A percentile compares a stretch with the other conserved stretches of the same genome.
These are phyloP conservation scores for Hestina assimilis DNA, from an alignment of 1,140 invertebrate genomes.

Conservation along the genomic window DNA sequence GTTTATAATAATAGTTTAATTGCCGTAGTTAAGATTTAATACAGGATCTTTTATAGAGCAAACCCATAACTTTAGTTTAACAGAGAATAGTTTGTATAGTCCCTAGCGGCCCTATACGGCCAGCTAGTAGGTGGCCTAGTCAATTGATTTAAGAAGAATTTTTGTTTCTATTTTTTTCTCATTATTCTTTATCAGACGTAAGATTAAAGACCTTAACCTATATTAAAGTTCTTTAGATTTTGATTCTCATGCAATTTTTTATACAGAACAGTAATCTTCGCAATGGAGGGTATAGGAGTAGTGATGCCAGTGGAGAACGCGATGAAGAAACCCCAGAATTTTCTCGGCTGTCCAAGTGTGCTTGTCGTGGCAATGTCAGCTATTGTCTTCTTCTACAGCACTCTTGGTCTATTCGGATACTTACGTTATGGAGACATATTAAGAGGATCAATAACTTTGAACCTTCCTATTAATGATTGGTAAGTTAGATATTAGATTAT, in stretches of 20 bases:
- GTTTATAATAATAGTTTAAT: too few species aligned
- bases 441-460: conserved; percentile 85
- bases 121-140: too few species aligned
- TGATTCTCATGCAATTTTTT: not conserved
- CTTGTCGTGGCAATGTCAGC: conserved; percentile 89
- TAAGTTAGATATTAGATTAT: conserved; percentile 58
- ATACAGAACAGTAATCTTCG: conserved; percentile 85
- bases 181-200: too few species aligned
- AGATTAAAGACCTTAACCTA: too few species aligned
- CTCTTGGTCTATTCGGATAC: conserved; percentile 92
- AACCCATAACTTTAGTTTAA: too few species aligned
- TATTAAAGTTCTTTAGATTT: too few species aligned
- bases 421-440: conserved; percentile 85
- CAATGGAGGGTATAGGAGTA: conserved; percentile 90
- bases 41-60: too few species aligned
- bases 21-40: too few species aligned
- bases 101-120: too few species aligned
- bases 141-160: too few species aligned
- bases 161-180: too few species aligned
- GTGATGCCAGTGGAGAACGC: conserved; percentile 94
- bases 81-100: too few species aligned
- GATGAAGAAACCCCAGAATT: conserved; percentile 88
- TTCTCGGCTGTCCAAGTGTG: conserved; percentile 89
- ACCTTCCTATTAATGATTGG: conserved; percentile 82
- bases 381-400: conserved; percentile 86